phyloP scores from a whole-genome alignment of 2,888 invertebrate genomes.

The Sarcophaga caerulescens region DNA sequence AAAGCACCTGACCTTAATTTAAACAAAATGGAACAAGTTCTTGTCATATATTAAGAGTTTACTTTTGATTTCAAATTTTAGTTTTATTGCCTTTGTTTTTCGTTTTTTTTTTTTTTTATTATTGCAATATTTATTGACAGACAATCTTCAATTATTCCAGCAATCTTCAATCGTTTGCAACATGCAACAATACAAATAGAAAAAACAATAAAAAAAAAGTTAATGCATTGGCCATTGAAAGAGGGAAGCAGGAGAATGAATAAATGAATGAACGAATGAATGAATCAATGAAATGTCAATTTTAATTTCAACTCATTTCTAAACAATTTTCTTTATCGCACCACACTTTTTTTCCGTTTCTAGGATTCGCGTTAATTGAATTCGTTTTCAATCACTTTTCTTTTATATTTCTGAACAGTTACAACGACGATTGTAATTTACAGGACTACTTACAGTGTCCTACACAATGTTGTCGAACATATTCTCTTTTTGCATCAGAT shows the following conservation, averaged over 20 bases:
- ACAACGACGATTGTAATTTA: conserved; percentile 18
- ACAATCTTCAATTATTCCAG: conserved; percentile 34
- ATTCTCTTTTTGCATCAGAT: too few relatives aligned
- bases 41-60: not conserved
- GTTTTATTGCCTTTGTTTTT: conserved; percentile 26
- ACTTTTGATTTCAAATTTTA: not conserved
- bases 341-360: not conserved
- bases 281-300: conserved; percentile 43
- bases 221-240: too few relatives aligned
- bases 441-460: not conserved
- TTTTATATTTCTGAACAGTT: not conserved
- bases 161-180: conserved; percentile 35
- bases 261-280: not conserved
- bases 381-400: conserved; percentile 48
- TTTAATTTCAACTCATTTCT: conserved; percentile 60
- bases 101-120: conserved; percentile 13
- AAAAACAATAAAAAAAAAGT: not conserved
- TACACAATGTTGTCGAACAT: not conserved
- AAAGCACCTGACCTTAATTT: not conserved
- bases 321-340: not conserved
- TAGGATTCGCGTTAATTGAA: conserved; percentile 58
- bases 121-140: too few relatives aligned
- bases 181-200: conserved; percentile 13
- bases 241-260: not conserved
- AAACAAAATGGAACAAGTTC: not conserved